Evolutionary conservation across 2,113 vertebrate genomes (phyloP).

Genomic region (Atlantisia rogersi): DNA sequence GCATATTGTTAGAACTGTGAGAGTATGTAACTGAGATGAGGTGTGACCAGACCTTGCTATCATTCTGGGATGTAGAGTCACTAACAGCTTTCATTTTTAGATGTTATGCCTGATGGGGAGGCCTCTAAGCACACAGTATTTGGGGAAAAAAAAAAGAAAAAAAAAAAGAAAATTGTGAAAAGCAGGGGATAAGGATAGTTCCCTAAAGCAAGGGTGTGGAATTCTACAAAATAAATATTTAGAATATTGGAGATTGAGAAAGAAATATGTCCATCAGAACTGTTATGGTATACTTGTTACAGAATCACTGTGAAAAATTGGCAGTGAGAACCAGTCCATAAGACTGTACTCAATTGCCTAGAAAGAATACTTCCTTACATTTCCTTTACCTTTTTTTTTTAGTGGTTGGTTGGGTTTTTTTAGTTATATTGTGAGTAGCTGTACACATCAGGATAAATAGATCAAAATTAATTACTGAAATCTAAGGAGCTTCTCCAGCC

Average conservation of each 20-base stretch:
- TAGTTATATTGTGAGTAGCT: not conserved
- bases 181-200: not conserved
- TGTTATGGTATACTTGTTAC: not conserved
- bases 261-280: not conserved
- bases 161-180: not conserved
- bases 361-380: not conserved
- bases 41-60: not conserved
- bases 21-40: not conserved
- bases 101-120: not conserved
- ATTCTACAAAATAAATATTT: not conserved
- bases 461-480: not conserved
- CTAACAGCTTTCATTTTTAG: constrained; percentile 22
- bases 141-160: not conserved
- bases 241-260: not conserved
- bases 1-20: not conserved
- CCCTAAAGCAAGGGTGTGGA: not conserved
- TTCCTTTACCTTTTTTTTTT: not conserved
- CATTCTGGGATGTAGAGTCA: not conserved
- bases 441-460: not conserved
- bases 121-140: not conserved
- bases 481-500: not conserved
- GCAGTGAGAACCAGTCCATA: not conserved
- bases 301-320: not conserved
- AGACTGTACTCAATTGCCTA: not conserved
- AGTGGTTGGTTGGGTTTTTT: not conserved